Evolutionary conservation across 1,140 invertebrate species (phyloP).

Genomic region (Pantala flavescens): DNA sequence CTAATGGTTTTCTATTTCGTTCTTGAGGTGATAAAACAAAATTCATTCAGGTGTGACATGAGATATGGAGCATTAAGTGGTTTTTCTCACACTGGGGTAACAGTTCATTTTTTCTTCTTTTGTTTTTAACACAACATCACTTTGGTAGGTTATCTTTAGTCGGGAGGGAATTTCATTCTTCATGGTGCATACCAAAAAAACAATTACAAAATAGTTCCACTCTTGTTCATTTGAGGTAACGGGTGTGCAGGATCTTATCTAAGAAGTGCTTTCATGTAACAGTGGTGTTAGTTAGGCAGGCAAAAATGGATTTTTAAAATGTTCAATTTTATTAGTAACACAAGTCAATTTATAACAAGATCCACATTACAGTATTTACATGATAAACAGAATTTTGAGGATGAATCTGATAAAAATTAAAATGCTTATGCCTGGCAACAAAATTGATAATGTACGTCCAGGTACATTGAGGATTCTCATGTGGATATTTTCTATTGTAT

Average conservation of each 20-base stretch:
- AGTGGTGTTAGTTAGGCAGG: slow-evolving; percentile 3
- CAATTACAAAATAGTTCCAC: not conserved
- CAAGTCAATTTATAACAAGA: slow-evolving; percentile 1
- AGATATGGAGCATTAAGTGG: too few relatives aligned
- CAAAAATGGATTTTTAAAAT: slow-evolving; percentile 6
- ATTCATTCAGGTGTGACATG: not conserved
- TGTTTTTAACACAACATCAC: not conserved
- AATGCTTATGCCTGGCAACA: not conserved
- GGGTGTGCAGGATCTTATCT: not conserved
- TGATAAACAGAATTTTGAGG: not conserved
- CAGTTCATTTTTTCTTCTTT: not conserved
- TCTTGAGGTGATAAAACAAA: not conserved
- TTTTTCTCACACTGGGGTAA: too few relatives aligned
- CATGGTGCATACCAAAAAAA: not conserved
- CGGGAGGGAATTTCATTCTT: not conserved
- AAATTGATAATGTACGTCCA: not conserved
- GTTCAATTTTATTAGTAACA: slow-evolving; percentile 8
- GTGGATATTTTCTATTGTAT: not conserved
- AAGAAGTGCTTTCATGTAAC: not conserved
- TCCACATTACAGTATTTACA: not conserved
- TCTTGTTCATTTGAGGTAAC: not conserved
- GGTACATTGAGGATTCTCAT: not conserved
- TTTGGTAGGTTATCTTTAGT: not conserved
- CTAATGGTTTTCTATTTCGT: not conserved
- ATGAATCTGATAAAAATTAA: slow-evolving; percentile 5